A percentile compares a stretch with the other conserved stretches of the same genome.
These are phyloP conservation scores for Brachionus sp. DNA, from an alignment of 1,140 invertebrate genomes.

Conservation along the genomic window DNA sequence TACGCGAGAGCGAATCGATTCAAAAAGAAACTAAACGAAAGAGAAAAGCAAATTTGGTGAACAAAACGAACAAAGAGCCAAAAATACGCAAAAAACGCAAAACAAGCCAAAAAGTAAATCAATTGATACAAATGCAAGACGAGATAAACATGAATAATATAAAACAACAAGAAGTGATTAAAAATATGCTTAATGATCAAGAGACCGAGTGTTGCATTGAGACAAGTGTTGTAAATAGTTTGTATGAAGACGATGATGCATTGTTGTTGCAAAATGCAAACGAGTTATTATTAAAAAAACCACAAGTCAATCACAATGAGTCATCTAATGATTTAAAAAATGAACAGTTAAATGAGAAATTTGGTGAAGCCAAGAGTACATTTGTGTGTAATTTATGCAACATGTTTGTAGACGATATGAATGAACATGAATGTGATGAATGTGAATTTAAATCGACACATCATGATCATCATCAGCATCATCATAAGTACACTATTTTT, in stretches of 20 bases:
- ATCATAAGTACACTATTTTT: not conserved
- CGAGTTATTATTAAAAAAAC: not conserved
- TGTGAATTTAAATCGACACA: not conserved
- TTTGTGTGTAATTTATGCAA: not conserved
- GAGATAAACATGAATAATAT: slow-evolving; percentile 14
- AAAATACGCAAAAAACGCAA: slow-evolving; percentile 17
- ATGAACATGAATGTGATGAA: not conserved
- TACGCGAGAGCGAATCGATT: slow-evolving; percentile 49
- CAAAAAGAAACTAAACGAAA: not conserved
- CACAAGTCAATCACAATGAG: not conserved
- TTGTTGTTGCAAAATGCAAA: not conserved
- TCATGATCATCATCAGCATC: not conserved
- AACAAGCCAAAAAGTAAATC: slow-evolving; percentile 36
- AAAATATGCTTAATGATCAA: not conserved
- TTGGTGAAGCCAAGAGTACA: not conserved
- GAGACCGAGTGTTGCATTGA: slow-evolving; percentile 2
- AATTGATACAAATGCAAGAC: slow-evolving; percentile 16
- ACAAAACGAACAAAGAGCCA: not conserved
- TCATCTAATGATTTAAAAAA: no score
- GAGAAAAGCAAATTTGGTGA: not conserved
- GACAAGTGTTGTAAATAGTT: slow-evolving; percentile 35
- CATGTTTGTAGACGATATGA: not conserved
- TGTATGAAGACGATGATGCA: not conserved
- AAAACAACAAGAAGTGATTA: slow-evolving; percentile 19
- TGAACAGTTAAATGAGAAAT: no score